Evolutionary conservation across 1,140 invertebrate genomes (phyloP), one percentile per base, ranked within the genome.

Genomic region (Scaptomyza montana): DNA sequence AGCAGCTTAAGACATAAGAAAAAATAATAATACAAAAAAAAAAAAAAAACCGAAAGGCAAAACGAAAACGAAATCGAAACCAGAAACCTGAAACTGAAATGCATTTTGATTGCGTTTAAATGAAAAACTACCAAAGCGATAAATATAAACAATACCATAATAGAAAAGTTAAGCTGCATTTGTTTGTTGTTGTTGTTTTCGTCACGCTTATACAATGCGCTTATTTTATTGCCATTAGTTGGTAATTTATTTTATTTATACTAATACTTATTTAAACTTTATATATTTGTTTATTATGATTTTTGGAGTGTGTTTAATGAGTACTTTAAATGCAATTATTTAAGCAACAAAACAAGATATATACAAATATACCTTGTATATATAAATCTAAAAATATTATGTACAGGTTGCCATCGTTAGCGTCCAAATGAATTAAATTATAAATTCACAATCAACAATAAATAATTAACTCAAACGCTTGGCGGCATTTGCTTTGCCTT

Each of bases 351-450:
- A 43, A 43, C 10, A 10, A 39, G 9, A 39, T 10, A 39, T 3
- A 12, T 39, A 10, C 49, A 8, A 39, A 43, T 25, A 53, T 43
- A 19, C 56, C n/a, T n/a, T n/a, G 16, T 36, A 9, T 9, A 50
- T 36, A 70, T 9, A 13, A 50, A 39, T 30, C 1, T 36, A 30
- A 60, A 21, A 16, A 59, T n/a, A 9, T 16, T 13, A 60, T 6
- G 51, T 28, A 30, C 51, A 70, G 30, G 45, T 66, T 54, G 16
- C 8, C 43, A 62, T 69, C 49, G 67, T 61, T 66, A 56, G 33
- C 47, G 62, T 71, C 66, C 57, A 76, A 80, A 73, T 74, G 69
- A 80, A 86, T 85, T 85, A 74, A 86, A 80, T 85, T 80, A 86
- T 80, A 80, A 86, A 85, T 74, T 68, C 77, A 80, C 74, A 71